These are phyloP conservation scores for Campoplex nolae DNA, from an alignment of 2,888 invertebrate genomes.

Conservation along the genomic window DNA sequence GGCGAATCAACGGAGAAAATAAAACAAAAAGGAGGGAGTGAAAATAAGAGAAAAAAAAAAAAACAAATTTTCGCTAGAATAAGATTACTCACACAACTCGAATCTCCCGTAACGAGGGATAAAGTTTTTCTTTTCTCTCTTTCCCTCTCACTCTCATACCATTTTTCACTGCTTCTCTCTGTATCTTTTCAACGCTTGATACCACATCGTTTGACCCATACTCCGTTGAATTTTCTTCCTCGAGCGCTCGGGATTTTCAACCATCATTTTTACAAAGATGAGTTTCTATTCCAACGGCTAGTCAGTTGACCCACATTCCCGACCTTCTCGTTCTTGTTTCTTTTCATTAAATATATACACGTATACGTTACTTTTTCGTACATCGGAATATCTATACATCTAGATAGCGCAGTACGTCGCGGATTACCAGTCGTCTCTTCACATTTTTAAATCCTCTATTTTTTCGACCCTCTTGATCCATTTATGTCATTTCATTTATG, in stretches of 20 bases:
- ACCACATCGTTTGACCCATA: slow-evolving; percentile 27
- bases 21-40: neutral
- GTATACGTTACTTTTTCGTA: slow-evolving; percentile 18
- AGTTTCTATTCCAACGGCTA: slow-evolving; percentile 42
- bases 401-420: no score
- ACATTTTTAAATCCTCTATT: no score
- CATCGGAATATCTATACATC: no score
- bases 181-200: slow-evolving; percentile 20
- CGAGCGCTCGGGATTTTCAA: slow-evolving; percentile 48
- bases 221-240: slow-evolving; percentile 46
- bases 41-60: neutral
- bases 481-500: no score
- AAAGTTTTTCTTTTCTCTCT: slow-evolving; percentile 63
- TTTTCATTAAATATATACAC: slow-evolving; percentile 9
- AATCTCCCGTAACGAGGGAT: slow-evolving; percentile 65
- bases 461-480: no score
- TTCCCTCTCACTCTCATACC: neutral
- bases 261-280: slow-evolving; percentile 43
- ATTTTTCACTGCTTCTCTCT: slow-evolving; percentile 12
- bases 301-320: slow-evolving; percentile 54
- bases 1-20: neutral
- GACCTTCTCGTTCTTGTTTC: slow-evolving; percentile 16
- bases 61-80: slow-evolving; percentile 38
- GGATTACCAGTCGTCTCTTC: no score
- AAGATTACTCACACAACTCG: slow-evolving; percentile 28